Evolutionary conservation across 2,888 invertebrate genomes (phyloP).

Genomic region (Tinea semifulvella): DNA sequence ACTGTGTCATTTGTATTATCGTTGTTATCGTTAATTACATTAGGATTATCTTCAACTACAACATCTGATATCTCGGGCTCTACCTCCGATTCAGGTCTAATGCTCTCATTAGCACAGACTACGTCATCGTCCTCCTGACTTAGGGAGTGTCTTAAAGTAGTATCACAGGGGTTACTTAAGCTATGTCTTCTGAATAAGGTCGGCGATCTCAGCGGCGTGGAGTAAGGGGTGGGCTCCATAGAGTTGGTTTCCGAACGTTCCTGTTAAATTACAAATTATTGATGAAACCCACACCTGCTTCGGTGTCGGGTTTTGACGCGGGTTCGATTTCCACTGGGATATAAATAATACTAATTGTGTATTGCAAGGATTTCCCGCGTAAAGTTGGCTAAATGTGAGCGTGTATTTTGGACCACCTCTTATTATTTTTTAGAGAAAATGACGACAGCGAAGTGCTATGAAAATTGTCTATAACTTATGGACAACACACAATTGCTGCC

Average conservation of each 20-base stretch:
- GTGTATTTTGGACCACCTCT: too few relatives aligned
- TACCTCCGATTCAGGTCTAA: constrained; percentile 11
- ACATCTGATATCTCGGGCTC: constrained; percentile 20
- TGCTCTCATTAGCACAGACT: constrained; percentile 44
- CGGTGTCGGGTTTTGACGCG: too few relatives aligned
- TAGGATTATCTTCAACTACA: not conserved
- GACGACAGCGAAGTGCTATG: too few relatives aligned
- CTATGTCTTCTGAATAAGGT: constrained; percentile 1
- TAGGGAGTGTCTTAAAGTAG: constrained; percentile 47
- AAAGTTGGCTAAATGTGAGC: too few relatives aligned
- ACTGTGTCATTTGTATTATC: constrained; percentile 3
- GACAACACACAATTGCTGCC: too few relatives aligned
- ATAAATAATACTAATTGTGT: too few relatives aligned
- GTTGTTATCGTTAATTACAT: not conserved
- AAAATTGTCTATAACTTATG: too few relatives aligned
- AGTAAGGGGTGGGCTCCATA: constrained; percentile 42
- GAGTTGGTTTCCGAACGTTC: constrained; percentile 37
- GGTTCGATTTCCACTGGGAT: too few relatives aligned
- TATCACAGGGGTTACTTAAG: constrained; percentile 51
- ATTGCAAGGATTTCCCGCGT: too few relatives aligned
- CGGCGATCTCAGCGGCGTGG: constrained; percentile 47
- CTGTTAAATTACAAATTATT: constrained; percentile 47
- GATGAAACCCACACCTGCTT: too few relatives aligned
- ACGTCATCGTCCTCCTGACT: constrained; percentile 56
- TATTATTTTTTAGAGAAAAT: too few relatives aligned